These are phyloP conservation scores for Castor canadensis DNA, from an alignment of 2,113 vertebrate species.

Conservation along the genomic window DNA sequence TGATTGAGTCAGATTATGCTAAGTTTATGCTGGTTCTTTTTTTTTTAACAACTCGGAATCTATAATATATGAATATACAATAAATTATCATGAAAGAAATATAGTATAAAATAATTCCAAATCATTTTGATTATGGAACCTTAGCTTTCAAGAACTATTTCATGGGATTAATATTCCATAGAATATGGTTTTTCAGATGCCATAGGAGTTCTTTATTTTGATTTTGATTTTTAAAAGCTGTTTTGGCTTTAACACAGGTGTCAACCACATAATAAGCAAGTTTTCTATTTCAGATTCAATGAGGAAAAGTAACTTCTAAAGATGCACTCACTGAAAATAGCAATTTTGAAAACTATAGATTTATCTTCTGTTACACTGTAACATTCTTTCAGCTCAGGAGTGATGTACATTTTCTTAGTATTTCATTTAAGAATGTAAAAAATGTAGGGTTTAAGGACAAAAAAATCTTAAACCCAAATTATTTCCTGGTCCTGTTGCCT, in stretches of 20 bases:
- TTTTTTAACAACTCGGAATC: background rate
- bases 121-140: background rate
- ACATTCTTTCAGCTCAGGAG: background rate
- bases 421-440: conserved; percentile 6
- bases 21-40: background rate
- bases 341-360: background rate
- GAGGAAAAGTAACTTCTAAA: background rate
- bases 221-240: background rate
- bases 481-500: background rate
- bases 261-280: background rate
- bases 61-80: background rate
- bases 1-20: background rate
- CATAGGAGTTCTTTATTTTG: background rate
- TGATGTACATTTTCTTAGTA: background rate
- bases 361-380: background rate
- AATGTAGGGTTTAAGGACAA: background rate
- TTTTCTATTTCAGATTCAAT: background rate
- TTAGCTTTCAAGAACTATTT: background rate
- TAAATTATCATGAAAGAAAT: background rate
- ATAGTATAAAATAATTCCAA: background rate
- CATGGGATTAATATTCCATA: background rate
- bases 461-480: background rate
- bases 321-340: background rate
- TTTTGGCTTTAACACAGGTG: background rate
- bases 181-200: background rate